Evolutionary conservation across 1,140 invertebrate species (phyloP).

Genomic region (Plodia interpunctella): DNA sequence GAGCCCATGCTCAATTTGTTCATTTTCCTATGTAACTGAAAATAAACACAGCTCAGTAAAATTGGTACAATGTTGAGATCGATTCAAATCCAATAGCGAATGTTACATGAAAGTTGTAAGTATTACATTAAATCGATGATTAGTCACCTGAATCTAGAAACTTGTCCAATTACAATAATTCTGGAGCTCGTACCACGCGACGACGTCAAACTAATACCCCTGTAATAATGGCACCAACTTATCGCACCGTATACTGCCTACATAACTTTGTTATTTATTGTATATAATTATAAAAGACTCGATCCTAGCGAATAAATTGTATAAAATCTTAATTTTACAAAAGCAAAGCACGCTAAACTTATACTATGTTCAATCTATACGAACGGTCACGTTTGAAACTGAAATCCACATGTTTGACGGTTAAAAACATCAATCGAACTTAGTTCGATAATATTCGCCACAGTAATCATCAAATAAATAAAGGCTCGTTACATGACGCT

Average conservation of each 20-base stretch:
- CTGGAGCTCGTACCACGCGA: slow-evolving; percentile 34
- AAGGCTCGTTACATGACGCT: slow-evolving; percentile 57
- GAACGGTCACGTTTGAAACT: slow-evolving; percentile 61
- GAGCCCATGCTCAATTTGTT: background rate
- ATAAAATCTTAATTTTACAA: slow-evolving; percentile 74
- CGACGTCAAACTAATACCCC: slow-evolving; percentile 66
- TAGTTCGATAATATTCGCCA: slow-evolving; percentile 63
- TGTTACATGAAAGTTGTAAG: background rate
- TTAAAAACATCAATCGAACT: slow-evolving; percentile 56
- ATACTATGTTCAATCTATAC: slow-evolving; percentile 68
- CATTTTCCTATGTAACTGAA: background rate
- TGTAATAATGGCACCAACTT: slow-evolving; percentile 76
- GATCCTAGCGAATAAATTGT: slow-evolving; percentile 69
- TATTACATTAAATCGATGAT: background rate
- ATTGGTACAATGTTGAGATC: slow-evolving; percentile 5
- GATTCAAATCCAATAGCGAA: background rate
- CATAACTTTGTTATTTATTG: slow-evolving; percentile 75
- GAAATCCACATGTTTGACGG: slow-evolving; percentile 55
- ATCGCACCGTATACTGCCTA: slow-evolving; percentile 76
- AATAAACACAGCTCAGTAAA: background rate
- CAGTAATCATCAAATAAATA: slow-evolving; percentile 67
- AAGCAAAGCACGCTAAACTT: slow-evolving; percentile 76
- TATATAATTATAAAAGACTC: slow-evolving; percentile 72
- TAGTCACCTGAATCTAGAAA: background rate
- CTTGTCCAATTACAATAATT: slow-evolving; percentile 15